Base-by-base conservation (phyloP, 2,113 vertebrate genomes). In the Takifugu bimaculatus region DNA sequence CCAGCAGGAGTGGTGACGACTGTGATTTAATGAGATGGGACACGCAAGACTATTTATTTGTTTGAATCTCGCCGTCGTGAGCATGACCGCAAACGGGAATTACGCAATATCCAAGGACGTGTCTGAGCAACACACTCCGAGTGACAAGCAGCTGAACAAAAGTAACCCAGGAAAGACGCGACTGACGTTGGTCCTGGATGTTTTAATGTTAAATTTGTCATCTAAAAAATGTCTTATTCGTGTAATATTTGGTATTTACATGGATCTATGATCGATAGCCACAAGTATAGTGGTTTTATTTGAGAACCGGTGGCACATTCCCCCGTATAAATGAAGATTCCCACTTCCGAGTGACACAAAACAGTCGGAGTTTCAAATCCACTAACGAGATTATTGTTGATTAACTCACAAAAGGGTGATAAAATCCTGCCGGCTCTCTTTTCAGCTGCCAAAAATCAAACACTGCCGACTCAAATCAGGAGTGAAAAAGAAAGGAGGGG, bases 41-140 rank as follows among this genome's bases (percentile, higher is more conserved):
- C 32, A 35, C 9, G 32, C 9, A 35, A 1, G 5, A 29, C 3
- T 72, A 51, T 59, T 71, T 53, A 47, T 28, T 6, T 47, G 13
- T 13, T 26, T 53, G 50, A 74, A 50, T 49, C 9, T 26, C 59
- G 61, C 64, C 55, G 48, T 29, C 20, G 64, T 58, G 73, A 51
- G 32, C 68, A 70, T 54, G 27, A 44, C 26, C 65, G 56, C 48
- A 47, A 20, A 49, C 48, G 49, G 2, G 39, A 65, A 55, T 44
- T 51, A 29, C 62, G 68, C 13, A 67, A 78, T 59, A 70, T 60
- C 71, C 55, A 65, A 55, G 49, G 56, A 47, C 66, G 6, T 43
- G 14, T 26, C 51, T 61, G n/a, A 52, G 45, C 29, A 47, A 60
- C 54, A 65, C 50, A 70, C 43, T 47, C 42, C 32, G 39, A n/a